Evolutionary conservation across 2,113 vertebrate genomes (phyloP).

Genomic region (Panthera leo): DNA sequence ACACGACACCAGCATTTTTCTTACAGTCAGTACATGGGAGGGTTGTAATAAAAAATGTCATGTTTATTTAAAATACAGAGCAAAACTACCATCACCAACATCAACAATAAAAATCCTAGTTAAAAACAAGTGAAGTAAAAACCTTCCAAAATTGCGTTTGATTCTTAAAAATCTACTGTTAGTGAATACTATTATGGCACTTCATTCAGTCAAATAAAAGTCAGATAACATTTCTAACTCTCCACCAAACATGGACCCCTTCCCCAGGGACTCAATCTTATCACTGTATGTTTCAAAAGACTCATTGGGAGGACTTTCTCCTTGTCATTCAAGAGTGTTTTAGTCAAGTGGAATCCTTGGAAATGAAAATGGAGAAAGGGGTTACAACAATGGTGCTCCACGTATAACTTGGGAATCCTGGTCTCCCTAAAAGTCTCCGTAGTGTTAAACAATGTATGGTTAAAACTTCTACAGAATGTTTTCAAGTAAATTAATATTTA

Average conservation of each 20-base stretch:
- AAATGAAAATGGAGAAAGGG: not conserved
- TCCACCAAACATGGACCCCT: not conserved
- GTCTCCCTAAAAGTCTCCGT: not conserved
- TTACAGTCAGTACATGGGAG: not conserved
- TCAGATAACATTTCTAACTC: not conserved
- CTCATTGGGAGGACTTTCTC: not conserved
- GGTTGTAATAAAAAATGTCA: not conserved
- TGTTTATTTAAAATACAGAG: constrained; percentile 48
- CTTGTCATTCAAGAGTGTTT: not conserved
- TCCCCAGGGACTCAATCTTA: not conserved
- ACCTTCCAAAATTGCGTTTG: not conserved
- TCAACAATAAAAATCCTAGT: not conserved
- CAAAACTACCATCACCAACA: not conserved
- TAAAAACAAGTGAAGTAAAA: not conserved
- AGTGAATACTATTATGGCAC: not conserved
- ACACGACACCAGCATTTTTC: not conserved
- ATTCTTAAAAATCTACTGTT: not conserved
- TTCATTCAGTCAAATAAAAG: not conserved
- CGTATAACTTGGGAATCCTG: not conserved
- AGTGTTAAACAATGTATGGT: not conserved
- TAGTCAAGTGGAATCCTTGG: not conserved
- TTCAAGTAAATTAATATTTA: not conserved
- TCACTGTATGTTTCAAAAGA: not conserved
- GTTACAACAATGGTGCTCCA: not conserved
- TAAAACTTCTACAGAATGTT: not conserved